Conservation (phyloP, 2,113 vertebrate species). For the Reinhardtius hippoglossoides region DNA sequence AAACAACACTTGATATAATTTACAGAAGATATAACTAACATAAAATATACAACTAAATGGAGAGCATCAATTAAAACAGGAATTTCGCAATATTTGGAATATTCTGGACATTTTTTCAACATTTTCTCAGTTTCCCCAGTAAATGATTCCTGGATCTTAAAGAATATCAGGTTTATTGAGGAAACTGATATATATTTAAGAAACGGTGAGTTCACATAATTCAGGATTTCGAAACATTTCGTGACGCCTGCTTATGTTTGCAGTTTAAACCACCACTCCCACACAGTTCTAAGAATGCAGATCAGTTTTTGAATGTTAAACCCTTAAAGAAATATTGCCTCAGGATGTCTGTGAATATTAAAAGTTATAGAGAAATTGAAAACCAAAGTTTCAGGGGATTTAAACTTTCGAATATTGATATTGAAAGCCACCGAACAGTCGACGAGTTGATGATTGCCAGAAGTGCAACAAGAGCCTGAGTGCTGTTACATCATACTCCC, state of each 20-base stretch:
- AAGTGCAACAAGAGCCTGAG: conserved; percentile 19
- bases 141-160: no score
- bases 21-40: no score
- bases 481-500: conserved; percentile 49
- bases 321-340: not conserved
- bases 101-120: no score
- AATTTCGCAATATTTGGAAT: no score
- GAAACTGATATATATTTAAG: no score
- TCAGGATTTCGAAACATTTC: not conserved
- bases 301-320: not conserved
- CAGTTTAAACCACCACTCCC: not conserved
- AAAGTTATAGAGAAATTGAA: not conserved
- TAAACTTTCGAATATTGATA: not conserved
- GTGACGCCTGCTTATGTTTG: not conserved
- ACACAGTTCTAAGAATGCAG: not conserved
- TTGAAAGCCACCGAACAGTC: no score
- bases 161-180: no score
- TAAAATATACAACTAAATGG: no score
- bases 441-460: conserved; percentile 14
- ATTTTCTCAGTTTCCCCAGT: no score
- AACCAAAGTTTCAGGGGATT: not conserved
- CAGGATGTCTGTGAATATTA: not conserved
- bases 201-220: not conserved
- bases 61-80: no score
- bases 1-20: no score